Evolutionary conservation across 2,888 invertebrate genomes (phyloP).

Genomic region (Nudaria mundana): DNA sequence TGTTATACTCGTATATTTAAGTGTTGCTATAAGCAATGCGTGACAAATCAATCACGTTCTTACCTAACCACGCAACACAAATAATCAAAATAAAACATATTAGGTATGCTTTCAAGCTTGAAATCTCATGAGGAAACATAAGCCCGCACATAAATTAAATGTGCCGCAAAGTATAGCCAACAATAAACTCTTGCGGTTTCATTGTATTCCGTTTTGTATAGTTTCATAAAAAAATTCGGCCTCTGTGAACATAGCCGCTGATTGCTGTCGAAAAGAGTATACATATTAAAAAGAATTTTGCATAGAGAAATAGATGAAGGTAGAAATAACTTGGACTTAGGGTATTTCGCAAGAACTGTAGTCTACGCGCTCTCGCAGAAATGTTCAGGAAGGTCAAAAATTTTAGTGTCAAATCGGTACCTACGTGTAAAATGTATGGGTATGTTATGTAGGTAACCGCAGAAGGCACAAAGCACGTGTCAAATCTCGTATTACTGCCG

Average conservation of each 20-base stretch:
- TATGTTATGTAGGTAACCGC: slow-evolving; percentile 14
- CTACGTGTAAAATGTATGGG: slow-evolving; percentile 6
- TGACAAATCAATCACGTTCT: background rate
- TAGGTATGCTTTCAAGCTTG: slow-evolving; percentile 1
- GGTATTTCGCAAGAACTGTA: too few relatives aligned
- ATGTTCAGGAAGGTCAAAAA: too few relatives aligned
- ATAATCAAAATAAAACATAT: background rate
- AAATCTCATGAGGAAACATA: slow-evolving; percentile 15
- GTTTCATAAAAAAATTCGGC: too few relatives aligned
- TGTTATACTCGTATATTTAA: background rate
- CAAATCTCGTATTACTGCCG: slow-evolving; percentile 30
- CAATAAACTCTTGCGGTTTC: slow-evolving; percentile 31
- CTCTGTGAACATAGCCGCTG: too few relatives aligned
- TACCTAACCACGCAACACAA: background rate
- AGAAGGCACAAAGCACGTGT: slow-evolving; percentile 32
- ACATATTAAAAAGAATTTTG: too few relatives aligned
- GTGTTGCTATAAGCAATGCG: background rate
- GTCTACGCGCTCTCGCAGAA: too few relatives aligned
- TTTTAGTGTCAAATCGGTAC: too few relatives aligned
- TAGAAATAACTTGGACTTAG: too few relatives aligned
- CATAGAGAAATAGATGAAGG: too few relatives aligned
- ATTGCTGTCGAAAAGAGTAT: too few relatives aligned
- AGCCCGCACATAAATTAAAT: slow-evolving; percentile 20
- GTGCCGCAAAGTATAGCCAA: slow-evolving; percentile 19
- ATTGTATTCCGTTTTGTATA: too few relatives aligned